Evolutionary conservation across 1,140 invertebrate species (phyloP).

Genomic region (Musca vetustissima): DNA sequence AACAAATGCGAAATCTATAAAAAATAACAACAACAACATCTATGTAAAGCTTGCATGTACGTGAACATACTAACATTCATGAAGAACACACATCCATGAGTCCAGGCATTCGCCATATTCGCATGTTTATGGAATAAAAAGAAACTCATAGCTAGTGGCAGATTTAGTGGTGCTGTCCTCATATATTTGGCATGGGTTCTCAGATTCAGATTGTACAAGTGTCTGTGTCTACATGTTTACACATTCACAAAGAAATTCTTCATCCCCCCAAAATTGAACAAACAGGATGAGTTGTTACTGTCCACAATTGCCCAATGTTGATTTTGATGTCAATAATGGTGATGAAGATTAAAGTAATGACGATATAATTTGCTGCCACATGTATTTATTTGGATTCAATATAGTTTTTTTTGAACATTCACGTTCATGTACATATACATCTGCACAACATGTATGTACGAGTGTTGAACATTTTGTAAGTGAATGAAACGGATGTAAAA

Average conservation of each 20-base stretch:
- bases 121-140: background rate
- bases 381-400: background rate
- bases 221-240: background rate
- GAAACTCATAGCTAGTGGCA: slow-evolving; percentile 10
- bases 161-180: background rate
- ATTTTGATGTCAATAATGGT: slow-evolving; percentile 17
- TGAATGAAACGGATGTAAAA: too few species aligned
- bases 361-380: slow-evolving; percentile 8
- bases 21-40: background rate
- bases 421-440: too few species aligned
- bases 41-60: background rate
- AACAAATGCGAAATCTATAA: background rate
- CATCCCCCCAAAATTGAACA: background rate
- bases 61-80: background rate
- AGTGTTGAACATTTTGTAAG: too few species aligned
- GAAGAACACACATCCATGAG: background rate
- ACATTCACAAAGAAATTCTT: background rate
- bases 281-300: background rate
- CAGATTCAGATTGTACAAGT: background rate
- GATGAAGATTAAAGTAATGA: slow-evolving; percentile 18
- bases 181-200: background rate
- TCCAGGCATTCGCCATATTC: too few species aligned
- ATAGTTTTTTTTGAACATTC: background rate
- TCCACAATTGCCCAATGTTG: slow-evolving; percentile 14
- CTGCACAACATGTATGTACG: too few species aligned